These are phyloP conservation scores for Stichodactyla mertensii DNA, from an alignment of 64 coral and sea anemone genomes.

Conservation along the genomic window DNA sequence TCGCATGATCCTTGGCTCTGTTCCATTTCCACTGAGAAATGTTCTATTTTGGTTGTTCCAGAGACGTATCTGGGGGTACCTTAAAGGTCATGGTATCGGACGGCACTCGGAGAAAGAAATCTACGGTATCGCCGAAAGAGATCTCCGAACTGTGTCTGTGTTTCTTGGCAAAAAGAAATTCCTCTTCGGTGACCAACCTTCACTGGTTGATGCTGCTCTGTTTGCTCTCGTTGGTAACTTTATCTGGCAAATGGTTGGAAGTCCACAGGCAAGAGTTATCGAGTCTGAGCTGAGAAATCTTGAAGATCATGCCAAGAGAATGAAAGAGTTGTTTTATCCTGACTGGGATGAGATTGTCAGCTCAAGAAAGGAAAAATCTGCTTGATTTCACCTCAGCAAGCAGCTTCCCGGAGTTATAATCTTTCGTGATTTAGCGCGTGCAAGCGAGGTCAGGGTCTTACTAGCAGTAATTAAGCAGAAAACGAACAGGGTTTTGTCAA, in stretches of 20 bases:
- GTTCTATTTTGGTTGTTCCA: slow-evolving; percentile 15
- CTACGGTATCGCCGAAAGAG: slow-evolving; percentile 55
- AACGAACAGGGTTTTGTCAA: too few relatives aligned
- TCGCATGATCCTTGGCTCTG: slow-evolving; percentile 1
- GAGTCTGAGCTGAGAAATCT: slow-evolving; percentile 42
- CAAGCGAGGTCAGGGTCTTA: too few relatives aligned
- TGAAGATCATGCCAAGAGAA: slow-evolving; percentile 29
- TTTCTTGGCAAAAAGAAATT: slow-evolving; percentile 51
- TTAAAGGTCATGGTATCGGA: slow-evolving; percentile 47
- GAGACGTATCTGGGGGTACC: slow-evolving; percentile 4
- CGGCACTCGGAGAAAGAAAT: slow-evolving; percentile 49
- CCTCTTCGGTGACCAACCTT: slow-evolving; percentile 54
- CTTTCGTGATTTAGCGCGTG: too few relatives aligned
- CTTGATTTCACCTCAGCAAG: not conserved
- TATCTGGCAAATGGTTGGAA: not conserved
- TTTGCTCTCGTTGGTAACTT: slow-evolving; percentile 38
- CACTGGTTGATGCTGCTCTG: slow-evolving; percentile 43
- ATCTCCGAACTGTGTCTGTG: slow-evolving; percentile 41
- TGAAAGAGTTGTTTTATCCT: slow-evolving; percentile 48
- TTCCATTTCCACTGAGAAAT: slow-evolving; percentile 22
- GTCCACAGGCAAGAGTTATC: slow-evolving; percentile 30
- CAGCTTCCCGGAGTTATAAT: not conserved
- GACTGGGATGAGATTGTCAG: slow-evolving; percentile 58
- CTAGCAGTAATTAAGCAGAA: too few relatives aligned
- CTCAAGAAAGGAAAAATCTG: slow-evolving; percentile 20